Conservation (phyloP, 2,888 invertebrate species). For the Homarus gammarus region DNA sequence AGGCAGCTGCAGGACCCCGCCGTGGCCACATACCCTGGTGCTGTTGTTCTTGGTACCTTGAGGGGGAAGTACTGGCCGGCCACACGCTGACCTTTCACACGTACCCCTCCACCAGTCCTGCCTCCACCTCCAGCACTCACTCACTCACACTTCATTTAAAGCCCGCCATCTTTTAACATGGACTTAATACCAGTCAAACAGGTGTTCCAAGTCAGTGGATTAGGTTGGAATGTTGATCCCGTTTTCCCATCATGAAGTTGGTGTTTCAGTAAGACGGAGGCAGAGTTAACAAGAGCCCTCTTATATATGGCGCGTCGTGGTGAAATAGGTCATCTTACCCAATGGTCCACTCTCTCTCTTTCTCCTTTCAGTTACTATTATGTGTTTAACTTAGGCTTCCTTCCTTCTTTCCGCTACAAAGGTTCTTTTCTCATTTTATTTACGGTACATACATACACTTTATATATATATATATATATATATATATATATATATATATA, state of each 20-base stretch:
- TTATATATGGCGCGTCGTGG: background rate
- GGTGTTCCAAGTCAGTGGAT: no score
- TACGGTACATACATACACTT: no score
- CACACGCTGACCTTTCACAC: conserved; percentile 44
- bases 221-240: no score
- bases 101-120: background rate
- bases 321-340: conserved; percentile 2
- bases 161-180: no score
- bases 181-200: no score
- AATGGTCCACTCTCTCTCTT: background rate
- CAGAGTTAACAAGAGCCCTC: background rate
- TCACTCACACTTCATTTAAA: no score
- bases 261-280: background rate
- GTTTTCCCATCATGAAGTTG: no score
- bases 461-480: no score
- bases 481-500: no score
- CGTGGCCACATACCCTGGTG: conserved; percentile 19
- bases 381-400: no score
- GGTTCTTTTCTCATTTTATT: no score
- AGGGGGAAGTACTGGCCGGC: conserved; percentile 39
- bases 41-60: conserved; percentile 15
- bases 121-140: background rate
- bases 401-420: no score
- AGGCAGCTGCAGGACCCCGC: conserved; percentile 12
- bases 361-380: background rate